A percentile compares a stretch with the other conserved stretches of the same genome.
These are phyloP conservation scores for Zootoca vivipara DNA, from an alignment of 2,113 vertebrate genomes.

Conservation along the genomic window DNA sequence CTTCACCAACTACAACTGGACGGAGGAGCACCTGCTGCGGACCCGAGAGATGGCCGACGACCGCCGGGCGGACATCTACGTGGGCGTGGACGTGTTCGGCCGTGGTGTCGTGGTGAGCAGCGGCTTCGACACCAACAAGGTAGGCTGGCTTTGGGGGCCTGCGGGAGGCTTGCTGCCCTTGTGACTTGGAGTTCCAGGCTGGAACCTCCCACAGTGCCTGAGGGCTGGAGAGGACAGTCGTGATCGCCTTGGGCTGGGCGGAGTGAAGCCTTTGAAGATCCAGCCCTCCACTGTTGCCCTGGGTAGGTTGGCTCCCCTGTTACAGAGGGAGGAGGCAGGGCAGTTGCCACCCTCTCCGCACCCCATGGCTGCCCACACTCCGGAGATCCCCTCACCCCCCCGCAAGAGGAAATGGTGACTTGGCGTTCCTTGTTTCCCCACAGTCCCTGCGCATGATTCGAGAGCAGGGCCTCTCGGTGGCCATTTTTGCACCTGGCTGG, in stretches of 20 bases:
- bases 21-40: slow-evolving; percentile 79
- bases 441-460: slow-evolving; percentile 90
- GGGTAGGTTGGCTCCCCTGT: neutral
- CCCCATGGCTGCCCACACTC: neutral
- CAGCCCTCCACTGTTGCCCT: neutral
- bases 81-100: slow-evolving; percentile 92
- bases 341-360: neutral
- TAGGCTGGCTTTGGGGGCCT: slow-evolving; percentile 34
- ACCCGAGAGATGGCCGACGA: slow-evolving; percentile 59
- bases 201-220: neutral
- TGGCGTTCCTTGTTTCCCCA: fast-evolving
- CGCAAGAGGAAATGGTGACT: neutral
- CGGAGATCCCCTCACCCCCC: no score
- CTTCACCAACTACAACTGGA: slow-evolving; percentile 99
- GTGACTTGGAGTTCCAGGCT: neutral
- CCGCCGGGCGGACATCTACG: slow-evolving; percentile 81
- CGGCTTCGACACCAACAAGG: slow-evolving; percentile 87
- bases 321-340: no score
- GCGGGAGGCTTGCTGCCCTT: fast-evolving
- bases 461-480: slow-evolving; percentile 82
- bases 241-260: neutral
- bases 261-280: neutral
- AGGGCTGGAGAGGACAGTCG: neutral
- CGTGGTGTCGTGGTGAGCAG: slow-evolving; percentile 87
- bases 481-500: slow-evolving; percentile 96